Conservation (phyloP, 2,113 vertebrate genomes). For the Diglossa brunneiventris region DNA sequence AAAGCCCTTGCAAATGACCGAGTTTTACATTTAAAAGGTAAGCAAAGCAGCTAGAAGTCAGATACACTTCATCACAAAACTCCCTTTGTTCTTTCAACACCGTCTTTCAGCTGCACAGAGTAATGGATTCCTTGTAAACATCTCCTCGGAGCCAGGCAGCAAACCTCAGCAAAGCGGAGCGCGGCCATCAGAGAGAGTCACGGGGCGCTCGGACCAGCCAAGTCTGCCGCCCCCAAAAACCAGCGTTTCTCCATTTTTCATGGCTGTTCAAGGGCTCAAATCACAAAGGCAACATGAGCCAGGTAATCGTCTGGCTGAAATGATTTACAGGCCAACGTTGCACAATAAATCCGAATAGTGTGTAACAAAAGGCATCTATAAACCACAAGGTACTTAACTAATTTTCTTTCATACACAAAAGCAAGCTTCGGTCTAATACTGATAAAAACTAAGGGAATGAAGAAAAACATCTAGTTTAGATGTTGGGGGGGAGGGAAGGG, state of each 20-base stretch:
- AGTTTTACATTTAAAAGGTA: conserved; percentile 64
- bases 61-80: conserved; percentile 47
- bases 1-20: conserved; percentile 37
- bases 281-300: not conserved
- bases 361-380: conserved; percentile 17
- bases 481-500: not conserved
- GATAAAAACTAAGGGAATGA: not conserved
- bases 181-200: not conserved
- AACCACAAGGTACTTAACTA: conserved; percentile 33
- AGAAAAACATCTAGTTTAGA: conserved; percentile 24
- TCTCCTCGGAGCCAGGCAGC: not conserved
- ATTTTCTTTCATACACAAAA: conserved; percentile 46
- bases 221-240: not conserved
- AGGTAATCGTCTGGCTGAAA: conserved; percentile 29
- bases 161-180: not conserved
- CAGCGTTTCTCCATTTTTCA: not conserved
- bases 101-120: not conserved
- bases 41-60: conserved; percentile 50
- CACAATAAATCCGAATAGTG: conserved; percentile 39
- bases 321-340: conserved; percentile 26
- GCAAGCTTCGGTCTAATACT: not conserved
- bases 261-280: conserved; percentile 5
- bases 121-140: conserved; percentile 27
- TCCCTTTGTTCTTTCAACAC: conserved; percentile 49
- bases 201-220: not conserved